A percentile compares a stretch with the other conserved stretches of the same genome.
Evolutionary conservation across 2,113 vertebrate species (phyloP).

Genomic region (Scytalopus superciliaris): DNA sequence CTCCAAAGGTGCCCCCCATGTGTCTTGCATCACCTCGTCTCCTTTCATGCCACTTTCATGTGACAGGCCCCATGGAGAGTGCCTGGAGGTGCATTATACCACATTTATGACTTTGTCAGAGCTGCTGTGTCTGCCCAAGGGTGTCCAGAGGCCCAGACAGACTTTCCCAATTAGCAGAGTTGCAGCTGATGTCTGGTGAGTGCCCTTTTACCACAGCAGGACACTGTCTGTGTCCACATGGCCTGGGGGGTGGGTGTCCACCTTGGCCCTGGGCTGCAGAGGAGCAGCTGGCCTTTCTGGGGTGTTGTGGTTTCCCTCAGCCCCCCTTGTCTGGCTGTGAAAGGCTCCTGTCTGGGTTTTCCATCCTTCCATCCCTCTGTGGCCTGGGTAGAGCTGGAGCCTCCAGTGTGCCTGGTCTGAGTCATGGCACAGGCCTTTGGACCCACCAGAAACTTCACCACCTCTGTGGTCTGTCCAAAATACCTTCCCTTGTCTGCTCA

Average conservation of each 20-base stretch:
- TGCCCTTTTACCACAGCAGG: background rate
- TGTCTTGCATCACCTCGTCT: background rate
- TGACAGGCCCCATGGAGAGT: background rate
- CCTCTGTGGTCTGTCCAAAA: background rate
- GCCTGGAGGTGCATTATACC: background rate
- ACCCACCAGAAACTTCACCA: background rate
- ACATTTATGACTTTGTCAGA: background rate
- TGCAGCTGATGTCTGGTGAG: background rate
- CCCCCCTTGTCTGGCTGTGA: background rate
- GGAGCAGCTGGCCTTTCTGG: background rate
- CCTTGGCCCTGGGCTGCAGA: too few relatives aligned
- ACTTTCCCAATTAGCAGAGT: slow-evolving; percentile 12
- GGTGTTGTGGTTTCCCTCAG: background rate
- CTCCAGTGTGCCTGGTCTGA: background rate
- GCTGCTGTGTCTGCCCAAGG: background rate
- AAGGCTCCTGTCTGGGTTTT: background rate
- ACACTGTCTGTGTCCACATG: background rate
- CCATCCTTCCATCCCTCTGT: background rate
- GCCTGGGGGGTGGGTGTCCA: background rate
- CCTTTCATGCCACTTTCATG: background rate
- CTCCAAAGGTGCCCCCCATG: background rate
- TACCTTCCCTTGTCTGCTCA: background rate
- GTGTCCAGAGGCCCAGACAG: slow-evolving; percentile 16
- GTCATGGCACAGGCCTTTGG: background rate
- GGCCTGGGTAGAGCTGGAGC: background rate